These are phyloP conservation scores for Dipus sagitta DNA, from an alignment of 2,797 vertebrate genomes.

Conservation along the genomic window DNA sequence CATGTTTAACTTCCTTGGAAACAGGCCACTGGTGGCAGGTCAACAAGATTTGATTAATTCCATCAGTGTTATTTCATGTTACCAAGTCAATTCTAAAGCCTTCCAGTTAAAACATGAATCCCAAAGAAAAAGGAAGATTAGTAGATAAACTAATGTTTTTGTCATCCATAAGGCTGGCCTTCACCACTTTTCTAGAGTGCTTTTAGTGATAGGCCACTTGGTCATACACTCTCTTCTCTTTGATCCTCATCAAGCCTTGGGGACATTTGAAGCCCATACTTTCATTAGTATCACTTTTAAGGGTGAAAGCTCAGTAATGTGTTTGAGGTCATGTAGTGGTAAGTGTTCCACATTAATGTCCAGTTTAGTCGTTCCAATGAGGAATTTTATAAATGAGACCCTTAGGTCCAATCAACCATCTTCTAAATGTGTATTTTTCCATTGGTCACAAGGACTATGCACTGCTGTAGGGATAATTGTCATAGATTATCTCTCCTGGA, in stretches of 20 bases:
- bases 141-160: neutral
- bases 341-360: slow-evolving; percentile 16
- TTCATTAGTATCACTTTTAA: neutral
- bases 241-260: neutral
- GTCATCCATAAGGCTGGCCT: neutral
- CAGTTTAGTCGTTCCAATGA: neutral
- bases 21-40: neutral
- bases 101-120: slow-evolving; percentile 33
- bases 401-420: slow-evolving; percentile 2
- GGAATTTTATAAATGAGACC: slow-evolving; percentile 43
- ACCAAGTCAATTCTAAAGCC: neutral
- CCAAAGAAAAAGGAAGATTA: neutral
- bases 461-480: slow-evolving; percentile 15
- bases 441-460: neutral
- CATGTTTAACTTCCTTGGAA: neutral
- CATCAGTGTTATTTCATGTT: neutral
- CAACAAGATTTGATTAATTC: neutral
- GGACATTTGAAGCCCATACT: neutral
- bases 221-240: neutral
- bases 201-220: neutral
- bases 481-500: neutral
- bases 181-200: neutral
- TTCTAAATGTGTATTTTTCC: slow-evolving; percentile 37
- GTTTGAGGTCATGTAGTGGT: neutral
- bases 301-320: neutral